phyloP scores from a whole-genome alignment of 2,888 invertebrate genomes.

The Phytoseiulus persimilis region DNA sequence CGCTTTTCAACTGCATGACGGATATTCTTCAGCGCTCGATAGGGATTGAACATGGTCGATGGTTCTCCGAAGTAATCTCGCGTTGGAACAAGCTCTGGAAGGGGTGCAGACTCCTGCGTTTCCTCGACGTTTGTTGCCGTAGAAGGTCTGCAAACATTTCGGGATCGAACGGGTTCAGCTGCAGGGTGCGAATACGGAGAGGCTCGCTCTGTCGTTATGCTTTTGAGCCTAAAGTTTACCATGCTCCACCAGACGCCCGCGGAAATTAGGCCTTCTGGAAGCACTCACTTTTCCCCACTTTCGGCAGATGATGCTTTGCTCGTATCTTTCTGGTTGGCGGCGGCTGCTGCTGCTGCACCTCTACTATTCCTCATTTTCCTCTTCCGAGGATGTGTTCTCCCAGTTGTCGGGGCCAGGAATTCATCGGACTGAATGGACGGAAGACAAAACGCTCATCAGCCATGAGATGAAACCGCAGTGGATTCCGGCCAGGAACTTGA shows the following conservation, averaged over 20 bases:
- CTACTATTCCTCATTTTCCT: slow-evolving; percentile 62
- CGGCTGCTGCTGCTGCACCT: slow-evolving; percentile 48
- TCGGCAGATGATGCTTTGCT: too few relatives aligned
- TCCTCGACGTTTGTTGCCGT: neutral
- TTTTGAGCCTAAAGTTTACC: too few relatives aligned
- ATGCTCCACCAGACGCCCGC: too few relatives aligned
- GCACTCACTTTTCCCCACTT: too few relatives aligned
- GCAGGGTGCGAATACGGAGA: too few relatives aligned
- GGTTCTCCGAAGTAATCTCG: slow-evolving; percentile 33
- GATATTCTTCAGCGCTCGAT: slow-evolving; percentile 8
- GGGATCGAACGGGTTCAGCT: too few relatives aligned
- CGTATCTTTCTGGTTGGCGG: too few relatives aligned
- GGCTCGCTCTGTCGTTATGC: too few relatives aligned
- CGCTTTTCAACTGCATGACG: slow-evolving; percentile 24
- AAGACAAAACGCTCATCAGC: too few relatives aligned
- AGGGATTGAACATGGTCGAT: slow-evolving; percentile 32
- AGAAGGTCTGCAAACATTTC: too few relatives aligned
- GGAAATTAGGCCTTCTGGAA: too few relatives aligned
- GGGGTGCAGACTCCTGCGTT: neutral
- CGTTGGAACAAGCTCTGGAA: neutral
- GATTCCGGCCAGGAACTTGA: too few relatives aligned
- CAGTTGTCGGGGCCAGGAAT: slow-evolving; percentile 49
- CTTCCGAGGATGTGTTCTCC: slow-evolving; percentile 75
- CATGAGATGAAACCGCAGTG: neutral
- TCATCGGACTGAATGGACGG: slow-evolving; percentile 39